Evolutionary conservation across 64 coral and sea anemone genomes (phyloP), one percentile per base, ranked within the genome.

Genomic region (Stichodactyla helianthus): DNA sequence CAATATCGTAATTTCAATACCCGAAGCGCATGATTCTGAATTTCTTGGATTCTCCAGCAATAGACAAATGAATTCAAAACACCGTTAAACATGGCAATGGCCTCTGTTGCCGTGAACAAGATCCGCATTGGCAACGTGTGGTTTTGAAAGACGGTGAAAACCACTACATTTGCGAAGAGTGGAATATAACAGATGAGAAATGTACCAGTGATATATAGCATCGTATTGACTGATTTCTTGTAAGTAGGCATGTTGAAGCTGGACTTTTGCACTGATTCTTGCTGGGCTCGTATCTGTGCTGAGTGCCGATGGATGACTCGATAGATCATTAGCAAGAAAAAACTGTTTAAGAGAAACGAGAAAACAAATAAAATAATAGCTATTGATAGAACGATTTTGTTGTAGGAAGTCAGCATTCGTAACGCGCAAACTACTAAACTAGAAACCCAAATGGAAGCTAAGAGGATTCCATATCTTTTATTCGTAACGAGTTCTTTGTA

Each of bases 401-500:
- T 84, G 62, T 26, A 87, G 9, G 50, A 89, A 4, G 23, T 83
- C 51, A 1, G 84, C 11, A 6, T 74, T n/a, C 71, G 77, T 51
- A 89, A 63, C 10, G 52, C 17, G 25, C 80, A 79, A 2, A 51
- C 84, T n/a, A 65, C 12, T 61, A 13, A 12, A 61, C 59, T 61
- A 2, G 59, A 20, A 13, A 84, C 77, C 85, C 84, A 94, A 19
- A 82, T 68, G 31, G 83, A n/a, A 25, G 35, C 79, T 6, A 90
- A 51, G 11, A 61, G 51, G 16, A 54, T 81, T 18, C 82, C 60
- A 61, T 58, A 54, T 55, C 71, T 68, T 77, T 68, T 83, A 50
- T 59, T 83, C 12, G 92, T 94, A 56, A 94, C 85, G 15, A 94
- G 54, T 10, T 59, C 62, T 50, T 86, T 77, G 82, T 94, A 94